Conservation (phyloP, 2,888 invertebrate species). For the Watsonalla binaria region DNA sequence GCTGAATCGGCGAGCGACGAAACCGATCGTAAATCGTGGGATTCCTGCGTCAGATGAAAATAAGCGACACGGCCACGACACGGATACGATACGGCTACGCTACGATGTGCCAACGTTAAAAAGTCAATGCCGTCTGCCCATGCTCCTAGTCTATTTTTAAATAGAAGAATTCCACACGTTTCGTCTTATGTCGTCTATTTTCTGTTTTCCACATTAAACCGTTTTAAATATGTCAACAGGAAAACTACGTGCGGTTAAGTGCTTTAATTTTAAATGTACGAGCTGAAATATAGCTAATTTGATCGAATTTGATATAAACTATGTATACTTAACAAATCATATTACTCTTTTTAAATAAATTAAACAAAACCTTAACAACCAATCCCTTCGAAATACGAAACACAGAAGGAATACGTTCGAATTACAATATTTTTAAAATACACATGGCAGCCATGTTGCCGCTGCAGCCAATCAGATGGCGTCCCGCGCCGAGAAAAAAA, state of each 20-base stretch:
- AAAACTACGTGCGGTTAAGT: neutral
- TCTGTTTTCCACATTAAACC: neutral
- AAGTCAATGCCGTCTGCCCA: conserved; percentile 25
- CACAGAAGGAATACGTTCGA: conserved; percentile 24
- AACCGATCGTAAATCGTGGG: conserved; percentile 68
- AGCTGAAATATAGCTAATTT: neutral
- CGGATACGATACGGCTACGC: conserved; percentile 7
- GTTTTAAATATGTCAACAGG: neutral
- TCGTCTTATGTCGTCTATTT: neutral
- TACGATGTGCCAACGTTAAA: conserved; percentile 18
- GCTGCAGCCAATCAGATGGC: conserved; percentile 56
- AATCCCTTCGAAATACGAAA: conserved; percentile 17
- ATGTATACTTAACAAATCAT: too few relatives aligned
- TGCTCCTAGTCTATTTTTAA: conserved; percentile 7
- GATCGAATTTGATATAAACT: too few relatives aligned
- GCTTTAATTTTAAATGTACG: too few relatives aligned
- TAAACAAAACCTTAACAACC: neutral
- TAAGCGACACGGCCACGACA: conserved; percentile 49
- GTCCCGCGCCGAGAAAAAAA: conserved; percentile 39
- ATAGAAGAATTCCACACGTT: neutral
- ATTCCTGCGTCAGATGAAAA: conserved; percentile 62
- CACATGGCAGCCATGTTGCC: conserved; percentile 62
- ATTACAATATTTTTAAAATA: conserved; percentile 34
- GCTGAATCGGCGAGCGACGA: conserved; percentile 67
- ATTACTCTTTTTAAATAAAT: too few relatives aligned